Evolutionary conservation across 2,888 invertebrate species (phyloP).

Genomic region (Pasiphila rectangulata): DNA sequence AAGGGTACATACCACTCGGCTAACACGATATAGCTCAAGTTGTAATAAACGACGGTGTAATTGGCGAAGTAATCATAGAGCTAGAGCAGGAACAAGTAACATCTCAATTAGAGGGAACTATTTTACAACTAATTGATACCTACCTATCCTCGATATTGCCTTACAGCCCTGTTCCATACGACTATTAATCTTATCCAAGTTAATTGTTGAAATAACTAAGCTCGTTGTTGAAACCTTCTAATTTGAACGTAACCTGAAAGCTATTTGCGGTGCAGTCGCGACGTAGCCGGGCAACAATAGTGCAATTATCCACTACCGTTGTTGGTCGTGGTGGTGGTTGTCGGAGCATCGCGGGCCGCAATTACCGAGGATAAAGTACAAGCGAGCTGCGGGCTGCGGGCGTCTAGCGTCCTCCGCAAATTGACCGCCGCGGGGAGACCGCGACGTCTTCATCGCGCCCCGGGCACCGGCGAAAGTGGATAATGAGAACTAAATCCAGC

Average conservation of each 20-base stretch:
- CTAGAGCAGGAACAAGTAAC: conserved; percentile 23
- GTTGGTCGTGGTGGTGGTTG: conserved; percentile 60
- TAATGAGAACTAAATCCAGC: conserved; percentile 76
- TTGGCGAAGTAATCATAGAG: conserved; percentile 2
- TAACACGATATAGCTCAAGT: too few species aligned
- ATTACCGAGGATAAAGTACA: conserved; percentile 74
- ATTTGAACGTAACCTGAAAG: conserved; percentile 60
- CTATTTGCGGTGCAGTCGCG: conserved; percentile 56
- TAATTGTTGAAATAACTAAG: conserved; percentile 68
- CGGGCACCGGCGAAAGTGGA: conserved; percentile 72
- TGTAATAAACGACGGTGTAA: conserved; percentile 3
- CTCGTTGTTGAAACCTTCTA: conserved; percentile 58
- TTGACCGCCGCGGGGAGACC: conserved; percentile 62
- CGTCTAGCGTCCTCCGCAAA: conserved; percentile 60
- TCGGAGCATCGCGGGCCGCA: conserved; percentile 60
- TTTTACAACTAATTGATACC: conserved; percentile 28
- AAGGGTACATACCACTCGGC: too few species aligned
- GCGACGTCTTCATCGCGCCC: conserved; percentile 73
- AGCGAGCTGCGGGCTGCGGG: conserved; percentile 62
- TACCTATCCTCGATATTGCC: conserved; percentile 45
- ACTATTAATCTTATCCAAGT: conserved; percentile 65
- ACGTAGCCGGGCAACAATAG: conserved; percentile 65
- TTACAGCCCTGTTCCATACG: conserved; percentile 42
- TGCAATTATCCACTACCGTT: conserved; percentile 70
- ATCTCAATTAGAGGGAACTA: conserved; percentile 25